phyloP scores from a whole-genome alignment of 1,140 invertebrate species.

The Arion vulgaris region DNA sequence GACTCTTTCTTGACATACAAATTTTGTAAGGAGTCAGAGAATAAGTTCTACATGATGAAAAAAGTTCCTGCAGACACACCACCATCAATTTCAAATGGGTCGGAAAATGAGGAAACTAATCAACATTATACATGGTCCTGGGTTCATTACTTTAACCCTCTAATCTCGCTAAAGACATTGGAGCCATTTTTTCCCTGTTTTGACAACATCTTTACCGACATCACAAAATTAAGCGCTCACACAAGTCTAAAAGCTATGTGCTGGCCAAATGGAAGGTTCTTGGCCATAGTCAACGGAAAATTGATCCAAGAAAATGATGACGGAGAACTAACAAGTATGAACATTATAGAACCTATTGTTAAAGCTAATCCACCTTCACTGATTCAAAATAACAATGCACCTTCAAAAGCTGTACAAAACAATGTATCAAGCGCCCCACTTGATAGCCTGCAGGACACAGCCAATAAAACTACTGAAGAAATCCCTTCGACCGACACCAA shows the following conservation, averaged over 20 bases:
- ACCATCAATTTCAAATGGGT: neutral
- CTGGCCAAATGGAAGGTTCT: neutral
- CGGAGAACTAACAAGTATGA: neutral
- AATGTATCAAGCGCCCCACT: no score
- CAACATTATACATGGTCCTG: no score
- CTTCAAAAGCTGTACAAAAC: no score
- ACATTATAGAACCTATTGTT: neutral
- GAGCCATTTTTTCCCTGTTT: neutral
- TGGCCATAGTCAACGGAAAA: neutral
- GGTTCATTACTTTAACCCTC: neutral
- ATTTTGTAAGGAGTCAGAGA: neutral
- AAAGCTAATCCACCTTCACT: no score
- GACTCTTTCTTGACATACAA: constrained; percentile 7
- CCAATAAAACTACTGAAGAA: no score
- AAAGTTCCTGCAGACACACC: neutral
- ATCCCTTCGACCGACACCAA: no score
- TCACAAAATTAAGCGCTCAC: neutral
- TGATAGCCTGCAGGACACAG: no score
- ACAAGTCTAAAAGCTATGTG: neutral
- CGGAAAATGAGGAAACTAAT: no score
- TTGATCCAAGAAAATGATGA: neutral
- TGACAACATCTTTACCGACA: neutral
- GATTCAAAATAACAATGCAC: no score
- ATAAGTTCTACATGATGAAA: no score
- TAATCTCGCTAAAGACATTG: neutral